Evolutionary conservation across 2,113 vertebrate genomes (phyloP).

Genomic region (Brachirus orientalis): DNA sequence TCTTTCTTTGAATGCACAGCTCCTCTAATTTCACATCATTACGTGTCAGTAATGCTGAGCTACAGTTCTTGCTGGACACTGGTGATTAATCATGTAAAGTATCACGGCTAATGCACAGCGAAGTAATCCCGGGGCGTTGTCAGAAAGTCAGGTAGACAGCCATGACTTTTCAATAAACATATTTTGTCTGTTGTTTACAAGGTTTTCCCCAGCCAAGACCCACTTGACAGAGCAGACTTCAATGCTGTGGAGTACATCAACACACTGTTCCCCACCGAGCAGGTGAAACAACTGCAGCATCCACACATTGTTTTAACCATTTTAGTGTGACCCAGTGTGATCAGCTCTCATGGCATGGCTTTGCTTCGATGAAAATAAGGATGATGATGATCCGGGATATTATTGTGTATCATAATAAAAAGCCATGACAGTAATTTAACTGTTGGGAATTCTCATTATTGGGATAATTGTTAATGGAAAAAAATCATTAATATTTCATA

Average conservation of each 20-base stretch:
- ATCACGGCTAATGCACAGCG: background rate
- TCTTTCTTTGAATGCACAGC: no score
- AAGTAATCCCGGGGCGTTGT: background rate
- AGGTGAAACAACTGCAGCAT: conserved; percentile 76
- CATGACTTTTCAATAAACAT: no score
- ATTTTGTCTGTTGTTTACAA: conserved; percentile 44
- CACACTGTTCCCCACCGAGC: conserved; percentile 95
- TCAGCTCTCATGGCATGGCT: no score
- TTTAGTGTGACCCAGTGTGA: background rate
- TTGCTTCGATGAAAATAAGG: no score
- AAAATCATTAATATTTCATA: no score
- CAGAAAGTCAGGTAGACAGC: background rate
- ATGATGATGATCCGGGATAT: no score
- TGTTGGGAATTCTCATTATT: no score
- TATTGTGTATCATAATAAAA: no score
- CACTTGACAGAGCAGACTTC: conserved; percentile 95
- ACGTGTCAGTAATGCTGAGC: background rate
- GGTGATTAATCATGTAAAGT: no score
- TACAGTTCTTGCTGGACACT: background rate
- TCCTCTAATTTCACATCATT: background rate
- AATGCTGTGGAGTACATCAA: conserved; percentile 99
- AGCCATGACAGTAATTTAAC: no score
- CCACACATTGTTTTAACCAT: background rate
- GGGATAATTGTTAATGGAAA: no score
- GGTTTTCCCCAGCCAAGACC: conserved; percentile 98